Conservation (phyloP, 2,113 vertebrate genomes). For the Hiodon tergisus region DNA sequence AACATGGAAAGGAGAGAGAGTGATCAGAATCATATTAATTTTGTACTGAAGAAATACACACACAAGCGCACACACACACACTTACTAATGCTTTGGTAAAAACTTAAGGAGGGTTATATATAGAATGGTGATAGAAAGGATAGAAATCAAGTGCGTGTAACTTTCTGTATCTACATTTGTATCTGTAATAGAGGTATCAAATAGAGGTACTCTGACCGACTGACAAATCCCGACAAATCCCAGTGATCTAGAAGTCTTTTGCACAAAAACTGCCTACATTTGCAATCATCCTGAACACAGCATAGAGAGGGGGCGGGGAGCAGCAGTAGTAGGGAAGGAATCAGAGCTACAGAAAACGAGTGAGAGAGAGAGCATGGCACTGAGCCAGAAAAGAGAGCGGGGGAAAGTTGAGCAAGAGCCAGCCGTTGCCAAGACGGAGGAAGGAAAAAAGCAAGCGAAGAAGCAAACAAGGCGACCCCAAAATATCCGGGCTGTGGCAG, state of each 20-base stretch:
- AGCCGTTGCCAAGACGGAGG: slow-evolving; percentile 2
- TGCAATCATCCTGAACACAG: slow-evolving; percentile 17
- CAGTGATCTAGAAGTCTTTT: slow-evolving; percentile 14
- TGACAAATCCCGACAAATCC: not conserved
- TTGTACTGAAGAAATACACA: not conserved
- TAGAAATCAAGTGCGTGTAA: not conserved
- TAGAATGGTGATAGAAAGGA: no score
- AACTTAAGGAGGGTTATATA: no score
- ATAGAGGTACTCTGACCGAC: not conserved
- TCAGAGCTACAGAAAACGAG: not conserved
- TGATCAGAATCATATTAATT: not conserved
- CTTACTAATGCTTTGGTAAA: no score
- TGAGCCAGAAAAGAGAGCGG: slow-evolving; percentile 14
- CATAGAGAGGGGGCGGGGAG: not conserved
- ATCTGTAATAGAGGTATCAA: not conserved
- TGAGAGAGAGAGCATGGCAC: not conserved
- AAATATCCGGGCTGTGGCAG: not conserved
- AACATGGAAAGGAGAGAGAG: not conserved
- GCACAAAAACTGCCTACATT: slow-evolving; percentile 26
- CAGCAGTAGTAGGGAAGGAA: not conserved
- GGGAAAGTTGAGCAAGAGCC: slow-evolving; percentile 14
- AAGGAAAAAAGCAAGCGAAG: not conserved
- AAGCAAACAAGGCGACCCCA: not conserved
- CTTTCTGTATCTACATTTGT: not conserved
- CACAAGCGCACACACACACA: not conserved